phyloP scores from a whole-genome alignment of 1,140 invertebrate species.

The Chrysomallon squamiferum region DNA sequence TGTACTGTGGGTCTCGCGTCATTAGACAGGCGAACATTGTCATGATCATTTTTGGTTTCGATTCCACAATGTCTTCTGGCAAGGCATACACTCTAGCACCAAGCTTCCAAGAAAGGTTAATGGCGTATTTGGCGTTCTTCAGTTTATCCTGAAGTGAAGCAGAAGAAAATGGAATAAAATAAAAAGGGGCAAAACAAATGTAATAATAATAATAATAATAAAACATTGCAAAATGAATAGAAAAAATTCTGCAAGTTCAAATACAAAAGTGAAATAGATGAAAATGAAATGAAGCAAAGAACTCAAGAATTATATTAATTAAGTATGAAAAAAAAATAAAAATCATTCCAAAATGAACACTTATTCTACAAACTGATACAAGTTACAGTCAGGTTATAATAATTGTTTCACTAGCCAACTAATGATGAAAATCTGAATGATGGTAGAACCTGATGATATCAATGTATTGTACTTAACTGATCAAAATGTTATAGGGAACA shows the following conservation, averaged over 20 bases:
- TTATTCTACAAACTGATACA: no score
- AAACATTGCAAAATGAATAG: no score
- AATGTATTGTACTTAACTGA: no score
- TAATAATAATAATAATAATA: no score
- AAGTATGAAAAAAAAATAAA: no score
- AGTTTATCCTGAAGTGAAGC: slow-evolving; percentile 79
- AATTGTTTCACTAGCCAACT: no score
- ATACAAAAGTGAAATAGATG: background rate
- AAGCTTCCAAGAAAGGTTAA: slow-evolving; percentile 96
- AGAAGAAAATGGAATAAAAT: slow-evolving; percentile 1
- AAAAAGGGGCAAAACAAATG: background rate
- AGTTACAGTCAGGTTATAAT: no score
- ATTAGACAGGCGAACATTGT: slow-evolving; percentile 99
- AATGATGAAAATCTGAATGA: no score
- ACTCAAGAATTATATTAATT: no score
- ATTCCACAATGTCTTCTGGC: slow-evolving; percentile 98
- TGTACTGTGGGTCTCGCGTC: slow-evolving; percentile 77
- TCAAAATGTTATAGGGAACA: no score
- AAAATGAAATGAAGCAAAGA: background rate
- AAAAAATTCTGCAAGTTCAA: background rate
- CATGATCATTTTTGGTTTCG: slow-evolving; percentile 99
- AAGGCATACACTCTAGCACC: slow-evolving; percentile 97
- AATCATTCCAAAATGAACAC: no score
- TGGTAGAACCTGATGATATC: no score
- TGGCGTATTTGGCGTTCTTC: slow-evolving; percentile 98